Base-by-base conservation (phyloP, 2,888 invertebrate species). In the Pogonocherus hispidulus region DNA sequence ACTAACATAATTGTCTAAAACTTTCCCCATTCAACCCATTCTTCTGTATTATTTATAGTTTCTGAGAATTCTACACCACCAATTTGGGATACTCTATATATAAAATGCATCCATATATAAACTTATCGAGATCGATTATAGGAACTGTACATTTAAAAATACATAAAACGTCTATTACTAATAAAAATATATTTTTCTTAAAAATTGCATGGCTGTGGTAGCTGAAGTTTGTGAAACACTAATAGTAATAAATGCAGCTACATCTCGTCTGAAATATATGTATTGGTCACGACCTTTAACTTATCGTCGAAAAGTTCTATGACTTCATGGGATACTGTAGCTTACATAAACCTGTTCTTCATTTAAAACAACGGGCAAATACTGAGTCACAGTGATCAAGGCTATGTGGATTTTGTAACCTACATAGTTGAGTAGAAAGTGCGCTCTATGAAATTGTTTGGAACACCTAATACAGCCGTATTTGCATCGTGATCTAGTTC, bases 371-470 rank as follows among this genome's bases (percentile, higher is more conserved):
- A 49, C 57, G 23, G 23, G 14, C 44, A 63, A 72, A 65, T 65
- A 63, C 62, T 56, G 60, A 56, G 62, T 69, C 56, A 66, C 71
- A 67, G 69, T 69, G 59, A 65, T 52, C 67, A 60, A 66, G 70
- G 64, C 70, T 66, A 67, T 74, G 76, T 75, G 77, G 74, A 75
- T 80, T 81, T 81, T 81, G 79, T 81, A 82, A 81, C 82, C 82
- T 79, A 82, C 78, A 82, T 82, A 82, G 80, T 80, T 81, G 62
- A 72, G 76, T 82, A 82, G 82, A 82, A 82, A 82, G 82, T 81
- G 76, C 70, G 75, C 66, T 59, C 65, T 71, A 67, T 72, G 69
- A 67, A 66, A 68, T 73, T 68, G 66, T 69, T 57, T 44, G 11
- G 63, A 63, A 65, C 63, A 70, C 62, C 59, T 56, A 69, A 71